Percentiles rank a stretch among this genome's conserved stretches.
These are phyloP conservation scores for Colossoma macropomum DNA, from an alignment of 2,113 vertebrate genomes.

Conservation along the genomic window DNA sequence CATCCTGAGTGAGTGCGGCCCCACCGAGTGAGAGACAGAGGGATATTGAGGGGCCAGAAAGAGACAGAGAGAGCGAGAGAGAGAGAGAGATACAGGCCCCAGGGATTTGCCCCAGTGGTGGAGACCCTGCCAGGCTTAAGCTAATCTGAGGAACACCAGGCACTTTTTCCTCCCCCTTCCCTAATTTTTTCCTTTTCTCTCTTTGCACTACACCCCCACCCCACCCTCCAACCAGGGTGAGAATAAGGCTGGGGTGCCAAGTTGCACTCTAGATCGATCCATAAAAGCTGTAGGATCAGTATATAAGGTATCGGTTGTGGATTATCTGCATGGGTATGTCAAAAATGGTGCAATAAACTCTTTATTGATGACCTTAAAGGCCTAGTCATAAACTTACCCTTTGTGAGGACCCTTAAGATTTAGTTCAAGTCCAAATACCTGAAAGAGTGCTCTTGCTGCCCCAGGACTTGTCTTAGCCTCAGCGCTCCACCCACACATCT, in stretches of 20 bases:
- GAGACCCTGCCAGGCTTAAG: slow-evolving; percentile 62
- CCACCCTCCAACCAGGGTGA: slow-evolving; percentile 32
- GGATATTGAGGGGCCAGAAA: slow-evolving; percentile 51
- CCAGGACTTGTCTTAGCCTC: no score
- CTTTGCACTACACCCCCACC: neutral
- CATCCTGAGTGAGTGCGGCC: slow-evolving; percentile 64
- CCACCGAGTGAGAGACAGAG: slow-evolving; percentile 52
- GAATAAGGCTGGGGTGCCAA: neutral
- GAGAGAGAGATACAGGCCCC: slow-evolving; percentile 62
- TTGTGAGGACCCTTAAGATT: neutral
- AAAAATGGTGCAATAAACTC: neutral
- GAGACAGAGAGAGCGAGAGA: slow-evolving; percentile 55
- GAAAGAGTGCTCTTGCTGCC: no score
- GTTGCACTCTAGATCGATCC: slow-evolving; percentile 49
- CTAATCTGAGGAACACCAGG: slow-evolving; percentile 63
- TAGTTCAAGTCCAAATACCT: neutral
- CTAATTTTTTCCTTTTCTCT: slow-evolving; percentile 4
- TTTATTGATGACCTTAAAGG: neutral
- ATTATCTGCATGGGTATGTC: neutral
- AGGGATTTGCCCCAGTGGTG: slow-evolving; percentile 62
- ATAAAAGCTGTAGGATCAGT: slow-evolving; percentile 49
- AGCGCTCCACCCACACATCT: no score
- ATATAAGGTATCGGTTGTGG: neutral
- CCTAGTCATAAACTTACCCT: neutral
- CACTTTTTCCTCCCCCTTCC: slow-evolving; percentile 13